Percentiles rank a stretch among this genome's conserved stretches.
Conservation (phyloP, 2,113 vertebrate species). For the Muntiacus muntjak region DNA sequence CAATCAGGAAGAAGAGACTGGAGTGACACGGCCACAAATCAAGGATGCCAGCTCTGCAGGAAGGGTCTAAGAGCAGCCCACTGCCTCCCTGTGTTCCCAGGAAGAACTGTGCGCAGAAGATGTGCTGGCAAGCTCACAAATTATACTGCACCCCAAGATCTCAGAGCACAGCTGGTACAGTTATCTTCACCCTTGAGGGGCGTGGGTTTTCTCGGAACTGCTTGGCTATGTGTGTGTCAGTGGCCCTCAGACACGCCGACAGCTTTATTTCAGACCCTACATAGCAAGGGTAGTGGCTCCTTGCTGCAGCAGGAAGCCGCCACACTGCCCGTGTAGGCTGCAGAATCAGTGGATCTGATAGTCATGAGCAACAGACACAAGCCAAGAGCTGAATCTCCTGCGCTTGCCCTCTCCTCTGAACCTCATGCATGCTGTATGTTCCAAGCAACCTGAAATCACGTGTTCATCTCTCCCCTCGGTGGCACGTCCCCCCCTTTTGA, state of each 20-base stretch:
- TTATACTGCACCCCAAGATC: too few relatives aligned
- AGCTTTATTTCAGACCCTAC: not conserved
- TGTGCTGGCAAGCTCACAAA: not conserved
- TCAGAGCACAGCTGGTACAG: not conserved
- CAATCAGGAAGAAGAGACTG: not conserved
- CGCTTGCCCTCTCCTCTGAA: not conserved
- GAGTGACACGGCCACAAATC: not conserved
- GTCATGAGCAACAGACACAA: rapidly evolving
- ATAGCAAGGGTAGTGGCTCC: rapidly evolving
- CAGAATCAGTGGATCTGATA: not conserved
- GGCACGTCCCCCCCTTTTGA: not conserved
- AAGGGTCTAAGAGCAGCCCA: not conserved
- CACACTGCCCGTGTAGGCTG: not conserved
- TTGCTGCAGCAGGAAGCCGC: not conserved
- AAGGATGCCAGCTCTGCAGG: not conserved
- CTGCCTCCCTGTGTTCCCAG: not conserved
- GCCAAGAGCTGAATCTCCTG: not conserved
- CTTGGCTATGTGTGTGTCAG: not conserved
- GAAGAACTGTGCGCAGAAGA: not conserved
- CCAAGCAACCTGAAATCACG: not conserved
- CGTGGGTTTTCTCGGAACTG: not conserved
- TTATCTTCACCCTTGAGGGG: not conserved
- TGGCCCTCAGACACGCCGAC: not conserved
- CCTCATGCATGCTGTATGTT: not conserved
- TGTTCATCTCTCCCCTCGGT: not conserved